Percentiles rank a stretch among this genome's conserved stretches.
Evolutionary conservation across 2,888 invertebrate species (phyloP).

Genomic region (Prosapia bicincta): DNA sequence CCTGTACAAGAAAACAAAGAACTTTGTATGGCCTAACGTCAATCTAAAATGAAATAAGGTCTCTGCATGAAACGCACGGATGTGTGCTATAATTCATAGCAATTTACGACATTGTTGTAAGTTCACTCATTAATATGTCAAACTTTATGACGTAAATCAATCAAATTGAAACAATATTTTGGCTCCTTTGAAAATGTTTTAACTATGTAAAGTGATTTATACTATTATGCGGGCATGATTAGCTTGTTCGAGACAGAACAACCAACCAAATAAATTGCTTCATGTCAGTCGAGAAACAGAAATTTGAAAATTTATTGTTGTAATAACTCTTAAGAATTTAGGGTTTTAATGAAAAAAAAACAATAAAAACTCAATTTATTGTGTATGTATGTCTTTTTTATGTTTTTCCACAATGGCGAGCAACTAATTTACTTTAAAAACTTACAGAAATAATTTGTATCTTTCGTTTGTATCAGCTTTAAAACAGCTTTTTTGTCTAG

Average conservation of each 20-base stretch:
- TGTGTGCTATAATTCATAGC: constrained; percentile 10
- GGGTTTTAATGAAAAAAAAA: background rate
- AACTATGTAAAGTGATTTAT: background rate
- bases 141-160: constrained; percentile 20
- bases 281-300: background rate
- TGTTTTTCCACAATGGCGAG: background rate
- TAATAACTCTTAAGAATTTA: background rate
- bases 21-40: constrained; percentile 15
- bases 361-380: background rate
- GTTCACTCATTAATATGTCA: constrained; percentile 22
- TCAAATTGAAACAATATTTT: constrained; percentile 19
- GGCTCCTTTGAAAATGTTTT: constrained; percentile 1
- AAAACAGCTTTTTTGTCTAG: no score
- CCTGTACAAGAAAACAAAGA: constrained; percentile 24
- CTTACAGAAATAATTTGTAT: no score
- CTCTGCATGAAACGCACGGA: constrained; percentile 1
- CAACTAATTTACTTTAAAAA: no score
- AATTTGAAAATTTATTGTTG: background rate
- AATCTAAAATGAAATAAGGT: constrained; percentile 4
- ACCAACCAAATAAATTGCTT: background rate
- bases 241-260: background rate
- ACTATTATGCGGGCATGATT: background rate
- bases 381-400: background rate
- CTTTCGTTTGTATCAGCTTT: no score
- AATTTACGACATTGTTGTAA: constrained; percentile 23